These are phyloP conservation scores for Ictalurus punctatus DNA, from an alignment of 2,113 vertebrate species.

Conservation along the genomic window DNA sequence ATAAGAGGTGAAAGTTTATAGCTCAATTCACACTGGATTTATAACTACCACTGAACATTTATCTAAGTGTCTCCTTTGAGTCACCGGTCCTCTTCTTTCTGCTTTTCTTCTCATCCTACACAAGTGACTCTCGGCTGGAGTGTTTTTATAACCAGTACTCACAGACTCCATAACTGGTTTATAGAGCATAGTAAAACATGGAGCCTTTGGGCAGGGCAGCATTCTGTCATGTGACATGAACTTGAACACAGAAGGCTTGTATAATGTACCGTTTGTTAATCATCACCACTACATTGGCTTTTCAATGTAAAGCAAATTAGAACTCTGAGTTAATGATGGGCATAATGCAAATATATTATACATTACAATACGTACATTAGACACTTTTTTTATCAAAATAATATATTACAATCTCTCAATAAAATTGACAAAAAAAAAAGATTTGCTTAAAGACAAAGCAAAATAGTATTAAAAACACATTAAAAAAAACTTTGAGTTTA, in stretches of 20 bases:
- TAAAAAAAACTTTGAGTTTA: too few species aligned
- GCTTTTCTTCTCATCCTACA: conserved; percentile 23
- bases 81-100: neutral
- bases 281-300: neutral
- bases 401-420: neutral
- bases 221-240: neutral
- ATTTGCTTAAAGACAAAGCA: neutral
- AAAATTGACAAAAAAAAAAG: neutral
- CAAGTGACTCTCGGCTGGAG: conserved; percentile 3
- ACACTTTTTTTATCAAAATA: neutral
- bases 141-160: conserved; percentile 36
- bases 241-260: conserved; percentile 23
- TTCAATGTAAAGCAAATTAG: neutral
- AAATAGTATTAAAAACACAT: too few species aligned
- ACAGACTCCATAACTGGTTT: conserved; percentile 40
- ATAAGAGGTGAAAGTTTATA: neutral
- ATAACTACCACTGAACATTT: neutral
- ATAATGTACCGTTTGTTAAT: neutral
- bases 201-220: conserved; percentile 38
- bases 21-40: neutral
- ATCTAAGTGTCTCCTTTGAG: neutral
- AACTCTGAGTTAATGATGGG: neutral
- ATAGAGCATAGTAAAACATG: conserved; percentile 19
- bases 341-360: too few species aligned
- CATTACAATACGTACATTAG: too few species aligned